Percentiles rank a stretch among this genome's conserved stretches.
Evolutionary conservation across 2,888 invertebrate genomes (phyloP).

Genomic region (Molanna angustata): DNA sequence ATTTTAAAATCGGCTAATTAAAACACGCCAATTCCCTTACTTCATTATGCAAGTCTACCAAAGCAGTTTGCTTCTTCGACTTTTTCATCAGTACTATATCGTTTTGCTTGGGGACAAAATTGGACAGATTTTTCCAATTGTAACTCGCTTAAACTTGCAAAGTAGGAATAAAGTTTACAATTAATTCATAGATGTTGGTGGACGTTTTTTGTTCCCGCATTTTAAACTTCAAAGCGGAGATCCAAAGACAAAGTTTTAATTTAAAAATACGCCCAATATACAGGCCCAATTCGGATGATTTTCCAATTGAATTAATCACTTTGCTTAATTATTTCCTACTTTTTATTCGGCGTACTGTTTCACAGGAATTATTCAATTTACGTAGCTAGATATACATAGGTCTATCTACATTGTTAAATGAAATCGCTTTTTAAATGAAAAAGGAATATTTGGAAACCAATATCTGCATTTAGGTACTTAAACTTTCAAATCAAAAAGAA

Average conservation of each 20-base stretch:
- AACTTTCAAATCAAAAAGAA: too few species aligned
- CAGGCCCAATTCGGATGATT: neutral
- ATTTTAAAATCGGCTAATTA: constrained; percentile 7
- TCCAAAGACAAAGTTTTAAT: neutral
- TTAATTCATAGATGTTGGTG: constrained; percentile 27
- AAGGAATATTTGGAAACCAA: too few species aligned
- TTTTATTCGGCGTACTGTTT: too few species aligned
- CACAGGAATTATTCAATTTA: too few species aligned
- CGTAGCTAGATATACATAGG: too few species aligned
- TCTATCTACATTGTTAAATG: too few species aligned
- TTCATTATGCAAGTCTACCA: constrained; percentile 8
- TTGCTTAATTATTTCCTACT: too few species aligned
- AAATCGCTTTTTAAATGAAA: too few species aligned
- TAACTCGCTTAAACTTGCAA: constrained; percentile 25
- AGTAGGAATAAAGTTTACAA: constrained; percentile 27
- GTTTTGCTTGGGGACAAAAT: constrained; percentile 14
- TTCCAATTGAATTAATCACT: neutral
- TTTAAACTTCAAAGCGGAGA: constrained; percentile 15
- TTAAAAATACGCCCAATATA: neutral
- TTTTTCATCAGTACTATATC: constrained; percentile 8
- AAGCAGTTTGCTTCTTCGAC: neutral
- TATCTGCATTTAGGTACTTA: too few species aligned
- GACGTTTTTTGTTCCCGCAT: constrained; percentile 17
- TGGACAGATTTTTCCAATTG: constrained; percentile 30
- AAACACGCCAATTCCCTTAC: constrained; percentile 9